Evolutionary conservation across 1,140 invertebrate genomes (phyloP).

Genomic region (Ceratitis capitata): DNA sequence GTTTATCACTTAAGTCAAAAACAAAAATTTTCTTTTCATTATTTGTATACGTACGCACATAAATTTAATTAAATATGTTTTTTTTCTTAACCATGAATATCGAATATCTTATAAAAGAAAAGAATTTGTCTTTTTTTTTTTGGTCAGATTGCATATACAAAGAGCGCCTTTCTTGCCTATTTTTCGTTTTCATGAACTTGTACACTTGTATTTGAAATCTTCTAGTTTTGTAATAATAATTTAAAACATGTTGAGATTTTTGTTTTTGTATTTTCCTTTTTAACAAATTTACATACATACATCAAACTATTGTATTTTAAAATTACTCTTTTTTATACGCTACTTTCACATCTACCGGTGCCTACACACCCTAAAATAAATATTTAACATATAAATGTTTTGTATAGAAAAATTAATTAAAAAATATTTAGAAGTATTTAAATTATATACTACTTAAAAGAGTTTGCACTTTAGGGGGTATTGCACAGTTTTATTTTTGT

Average conservation of each 20-base stretch:
- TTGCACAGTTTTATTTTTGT: background rate
- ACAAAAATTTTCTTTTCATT: background rate
- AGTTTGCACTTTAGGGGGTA: background rate
- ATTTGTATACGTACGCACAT: background rate
- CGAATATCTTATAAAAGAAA: background rate
- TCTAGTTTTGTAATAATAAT: too few species aligned
- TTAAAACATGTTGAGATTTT: background rate
- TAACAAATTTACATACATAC: background rate
- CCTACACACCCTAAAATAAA: background rate
- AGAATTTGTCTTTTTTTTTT: background rate
- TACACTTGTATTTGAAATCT: background rate
- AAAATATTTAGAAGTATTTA: background rate
- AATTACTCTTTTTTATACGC: background rate
- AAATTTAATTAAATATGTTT: background rate
- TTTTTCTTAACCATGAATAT: background rate
- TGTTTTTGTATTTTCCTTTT: background rate
- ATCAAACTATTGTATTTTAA: too few species aligned
- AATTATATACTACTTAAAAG: slow-evolving; percentile 13
- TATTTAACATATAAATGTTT: background rate
- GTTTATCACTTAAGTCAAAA: background rate
- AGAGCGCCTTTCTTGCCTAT: background rate
- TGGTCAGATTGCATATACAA: too few species aligned
- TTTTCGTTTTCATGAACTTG: background rate
- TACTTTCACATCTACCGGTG: background rate
- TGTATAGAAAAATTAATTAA: background rate